These are phyloP conservation scores for Phrynocephalus vlangalii DNA, from an alignment of 2,797 vertebrate species.

Conservation along the genomic window DNA sequence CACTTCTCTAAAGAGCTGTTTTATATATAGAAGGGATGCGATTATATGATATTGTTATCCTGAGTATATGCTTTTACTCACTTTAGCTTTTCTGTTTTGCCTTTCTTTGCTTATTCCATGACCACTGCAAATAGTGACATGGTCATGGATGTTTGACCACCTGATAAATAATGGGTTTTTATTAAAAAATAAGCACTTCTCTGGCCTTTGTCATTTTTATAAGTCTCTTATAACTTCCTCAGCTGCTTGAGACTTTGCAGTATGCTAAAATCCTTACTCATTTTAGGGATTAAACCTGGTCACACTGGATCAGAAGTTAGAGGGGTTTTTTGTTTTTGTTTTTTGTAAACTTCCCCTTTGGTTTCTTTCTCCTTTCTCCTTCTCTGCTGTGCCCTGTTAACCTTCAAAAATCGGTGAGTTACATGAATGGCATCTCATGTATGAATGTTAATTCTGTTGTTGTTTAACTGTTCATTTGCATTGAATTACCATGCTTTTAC, in stretches of 20 bases:
- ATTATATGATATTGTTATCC: not conserved
- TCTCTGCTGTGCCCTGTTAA: not conserved
- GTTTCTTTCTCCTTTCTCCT: not conserved
- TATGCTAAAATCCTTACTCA: not conserved
- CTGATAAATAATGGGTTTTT: conserved; percentile 40
- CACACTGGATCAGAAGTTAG: not conserved
- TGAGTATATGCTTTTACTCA: not conserved
- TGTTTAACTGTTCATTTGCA: conserved; percentile 12
- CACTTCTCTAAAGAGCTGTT: no score
- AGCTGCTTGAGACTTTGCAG: not conserved
- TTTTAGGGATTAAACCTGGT: conserved; percentile 26
- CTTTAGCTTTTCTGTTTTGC: not conserved
- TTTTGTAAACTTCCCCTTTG: not conserved
- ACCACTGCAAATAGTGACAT: not conserved
- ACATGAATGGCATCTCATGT: not conserved
- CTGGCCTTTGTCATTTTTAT: rapidly evolving
- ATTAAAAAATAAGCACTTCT: not conserved
- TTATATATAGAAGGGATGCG: no score
- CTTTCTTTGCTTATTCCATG: not conserved
- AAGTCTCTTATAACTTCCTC: not conserved
- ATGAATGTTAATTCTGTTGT: not conserved
- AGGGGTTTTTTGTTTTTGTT: not conserved
- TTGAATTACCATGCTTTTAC: not conserved
- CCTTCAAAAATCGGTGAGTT: not conserved
- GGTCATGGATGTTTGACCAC: not conserved